These are phyloP conservation scores for Cottoperca gobio DNA, from an alignment of 2,797 vertebrate genomes.

Conservation along the genomic window DNA sequence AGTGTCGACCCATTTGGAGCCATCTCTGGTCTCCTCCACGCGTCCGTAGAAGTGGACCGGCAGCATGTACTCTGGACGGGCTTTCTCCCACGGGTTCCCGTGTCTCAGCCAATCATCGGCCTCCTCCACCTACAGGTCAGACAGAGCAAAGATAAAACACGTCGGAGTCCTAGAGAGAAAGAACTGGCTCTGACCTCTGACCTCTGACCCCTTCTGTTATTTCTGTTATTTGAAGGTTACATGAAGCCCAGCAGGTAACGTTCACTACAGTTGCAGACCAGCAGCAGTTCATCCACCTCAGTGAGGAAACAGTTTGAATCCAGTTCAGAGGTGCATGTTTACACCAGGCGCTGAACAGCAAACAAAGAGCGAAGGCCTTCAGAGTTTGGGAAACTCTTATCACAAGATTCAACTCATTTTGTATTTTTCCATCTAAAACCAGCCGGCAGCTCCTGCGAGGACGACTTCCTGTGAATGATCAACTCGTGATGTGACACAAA, in stretches of 20 bases:
- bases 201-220: no score
- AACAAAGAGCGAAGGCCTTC: constrained; percentile 68
- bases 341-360: constrained; percentile 57
- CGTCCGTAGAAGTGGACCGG: constrained; percentile 91
- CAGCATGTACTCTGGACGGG: constrained; percentile 91
- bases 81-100: constrained; percentile 94
- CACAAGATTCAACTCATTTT: constrained; percentile 32
- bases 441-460: not conserved
- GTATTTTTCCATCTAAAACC: constrained; percentile 6
- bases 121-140: constrained; percentile 82
- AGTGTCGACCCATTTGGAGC: constrained; percentile 89
- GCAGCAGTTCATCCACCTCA: constrained; percentile 32
- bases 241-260: no score
- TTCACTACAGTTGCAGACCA: not conserved
- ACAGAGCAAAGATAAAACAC: no score
- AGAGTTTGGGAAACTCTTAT: constrained; percentile 47
- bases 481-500: constrained; percentile 53
- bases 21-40: constrained; percentile 78
- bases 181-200: no score
- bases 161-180: no score
- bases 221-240: no score
- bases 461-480: constrained; percentile 68
- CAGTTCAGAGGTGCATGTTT: constrained; percentile 70
- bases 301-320: constrained; percentile 3
- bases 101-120: constrained; percentile 92